A percentile compares a stretch with the other conserved stretches of the same genome.
Conservation (phyloP, 2,797 vertebrate genomes). For the Euthynnus affinis region DNA sequence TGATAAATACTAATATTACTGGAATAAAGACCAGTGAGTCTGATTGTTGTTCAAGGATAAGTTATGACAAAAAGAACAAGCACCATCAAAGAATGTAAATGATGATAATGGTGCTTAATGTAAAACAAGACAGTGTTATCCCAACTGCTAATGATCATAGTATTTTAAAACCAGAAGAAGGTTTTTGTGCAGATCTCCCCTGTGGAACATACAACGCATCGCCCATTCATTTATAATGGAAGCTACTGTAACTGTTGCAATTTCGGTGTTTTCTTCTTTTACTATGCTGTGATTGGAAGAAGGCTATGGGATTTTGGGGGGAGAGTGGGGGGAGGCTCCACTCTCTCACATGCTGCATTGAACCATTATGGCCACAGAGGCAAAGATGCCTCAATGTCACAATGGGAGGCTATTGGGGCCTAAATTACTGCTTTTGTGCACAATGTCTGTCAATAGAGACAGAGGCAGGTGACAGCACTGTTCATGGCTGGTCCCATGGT, state of each 20-base stretch:
- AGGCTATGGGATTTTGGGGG: constrained; percentile 4
- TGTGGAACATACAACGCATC: constrained; percentile 2
- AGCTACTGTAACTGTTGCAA: constrained; percentile 28
- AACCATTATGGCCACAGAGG: constrained; percentile 62
- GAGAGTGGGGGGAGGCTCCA: constrained; percentile 2
- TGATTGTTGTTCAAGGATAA: constrained; percentile 11
- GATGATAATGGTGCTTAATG: constrained; percentile 7
- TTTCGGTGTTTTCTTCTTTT: constrained; percentile 25
- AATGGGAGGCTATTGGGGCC: constrained; percentile 54
- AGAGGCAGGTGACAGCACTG: constrained; percentile 69
- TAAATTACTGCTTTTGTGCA: constrained; percentile 72
- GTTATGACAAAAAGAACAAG: constrained; percentile 20
- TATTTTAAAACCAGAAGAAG: constrained; percentile 14
- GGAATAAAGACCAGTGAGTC: constrained; percentile 25
- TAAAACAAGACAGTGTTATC: background rate
- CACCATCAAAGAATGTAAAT: constrained; percentile 12
- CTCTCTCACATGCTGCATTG: constrained; percentile 38
- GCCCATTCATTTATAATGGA: constrained; percentile 32
- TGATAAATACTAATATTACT: constrained; percentile 33
- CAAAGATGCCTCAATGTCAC: constrained; percentile 62
- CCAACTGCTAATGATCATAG: background rate
- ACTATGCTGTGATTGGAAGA: constrained; percentile 44
- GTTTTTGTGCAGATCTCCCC: constrained; percentile 16
- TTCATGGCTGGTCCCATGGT: constrained; percentile 8
- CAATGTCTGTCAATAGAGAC: constrained; percentile 63